Percentiles rank a stretch among this genome's conserved stretches.
Conservation (phyloP, 2,797 vertebrate genomes). For the Sarcophilus harrisii region DNA sequence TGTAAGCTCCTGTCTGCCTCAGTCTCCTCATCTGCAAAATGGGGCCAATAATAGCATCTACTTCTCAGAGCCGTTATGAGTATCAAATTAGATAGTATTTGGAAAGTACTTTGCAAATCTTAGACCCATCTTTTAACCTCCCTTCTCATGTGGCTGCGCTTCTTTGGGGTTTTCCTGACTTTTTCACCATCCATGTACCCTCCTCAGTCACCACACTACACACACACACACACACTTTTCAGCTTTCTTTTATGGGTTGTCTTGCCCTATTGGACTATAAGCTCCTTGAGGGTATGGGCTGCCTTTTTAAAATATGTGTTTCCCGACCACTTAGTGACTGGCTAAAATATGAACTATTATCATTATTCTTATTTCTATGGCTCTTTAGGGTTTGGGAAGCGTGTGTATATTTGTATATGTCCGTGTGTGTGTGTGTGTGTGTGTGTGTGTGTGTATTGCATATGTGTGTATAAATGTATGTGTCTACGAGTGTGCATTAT, state of each 20-base stretch:
- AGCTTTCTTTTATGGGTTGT: not conserved
- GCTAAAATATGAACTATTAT: not conserved
- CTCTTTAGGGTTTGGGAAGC: not conserved
- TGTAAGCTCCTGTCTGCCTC: not conserved
- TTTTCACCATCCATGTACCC: not conserved
- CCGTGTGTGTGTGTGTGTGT: too few relatives aligned
- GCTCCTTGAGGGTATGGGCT: too few relatives aligned
- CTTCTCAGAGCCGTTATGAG: not conserved
- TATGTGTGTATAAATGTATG: too few relatives aligned
- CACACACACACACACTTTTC: not conserved
- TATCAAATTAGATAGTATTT: not conserved
- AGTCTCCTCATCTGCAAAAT: not conserved
- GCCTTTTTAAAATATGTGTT: not conserved
- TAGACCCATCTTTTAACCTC: not conserved
- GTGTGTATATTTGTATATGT: too few relatives aligned
- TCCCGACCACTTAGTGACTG: not conserved
- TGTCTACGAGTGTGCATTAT: too few relatives aligned
- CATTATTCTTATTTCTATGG: not conserved
- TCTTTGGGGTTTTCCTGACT: not conserved
- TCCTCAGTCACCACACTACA: not conserved
- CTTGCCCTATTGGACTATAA: not conserved
- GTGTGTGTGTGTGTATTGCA: too few relatives aligned
- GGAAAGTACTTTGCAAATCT: not conserved
- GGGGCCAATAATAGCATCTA: not conserved
- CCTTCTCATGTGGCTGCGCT: not conserved